A percentile compares a stretch with the other conserved stretches of the same genome.
phyloP scores from a whole-genome alignment of 2,113 vertebrate genomes.

The Apodemus speciosus region DNA sequence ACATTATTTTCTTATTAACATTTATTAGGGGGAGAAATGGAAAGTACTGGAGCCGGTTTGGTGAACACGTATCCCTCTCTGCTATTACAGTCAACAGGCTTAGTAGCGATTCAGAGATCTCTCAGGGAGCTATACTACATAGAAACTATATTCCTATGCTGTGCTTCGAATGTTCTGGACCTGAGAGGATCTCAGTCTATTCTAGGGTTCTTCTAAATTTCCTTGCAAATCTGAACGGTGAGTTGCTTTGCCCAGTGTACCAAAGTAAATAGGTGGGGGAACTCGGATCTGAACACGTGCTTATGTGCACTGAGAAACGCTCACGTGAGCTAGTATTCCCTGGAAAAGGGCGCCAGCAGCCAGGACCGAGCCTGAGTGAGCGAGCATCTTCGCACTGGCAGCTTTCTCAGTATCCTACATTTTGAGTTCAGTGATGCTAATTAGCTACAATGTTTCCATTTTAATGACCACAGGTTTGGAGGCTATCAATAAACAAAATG shows the following conservation, averaged over 20 bases:
- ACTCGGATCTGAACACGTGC: not conserved
- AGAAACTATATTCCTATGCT: not conserved
- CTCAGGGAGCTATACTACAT: not conserved
- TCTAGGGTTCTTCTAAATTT: not conserved
- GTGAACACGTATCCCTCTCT: not conserved
- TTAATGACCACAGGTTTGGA: not conserved
- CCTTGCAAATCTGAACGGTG: not conserved
- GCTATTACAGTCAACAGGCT: not conserved
- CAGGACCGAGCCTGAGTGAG: not conserved
- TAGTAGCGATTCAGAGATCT: not conserved
- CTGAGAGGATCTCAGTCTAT: not conserved
- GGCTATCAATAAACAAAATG: not conserved
- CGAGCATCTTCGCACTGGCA: rapidly evolving
- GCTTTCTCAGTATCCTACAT: not conserved
- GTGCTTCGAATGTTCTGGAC: not conserved
- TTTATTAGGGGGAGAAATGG: not conserved
- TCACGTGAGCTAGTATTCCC: not conserved
- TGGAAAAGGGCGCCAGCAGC: not conserved
- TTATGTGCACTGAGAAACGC: not conserved
- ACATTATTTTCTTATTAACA: not conserved
- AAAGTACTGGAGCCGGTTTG: not conserved
- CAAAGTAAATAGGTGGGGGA: not conserved
- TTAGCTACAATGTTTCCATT: not conserved
- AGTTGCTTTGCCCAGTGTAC: not conserved
- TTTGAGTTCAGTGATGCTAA: not conserved